Evolutionary conservation across 2,888 invertebrate genomes (phyloP), one percentile per base, ranked within the genome.

Genomic region (Melanostoma mellinum): DNA sequence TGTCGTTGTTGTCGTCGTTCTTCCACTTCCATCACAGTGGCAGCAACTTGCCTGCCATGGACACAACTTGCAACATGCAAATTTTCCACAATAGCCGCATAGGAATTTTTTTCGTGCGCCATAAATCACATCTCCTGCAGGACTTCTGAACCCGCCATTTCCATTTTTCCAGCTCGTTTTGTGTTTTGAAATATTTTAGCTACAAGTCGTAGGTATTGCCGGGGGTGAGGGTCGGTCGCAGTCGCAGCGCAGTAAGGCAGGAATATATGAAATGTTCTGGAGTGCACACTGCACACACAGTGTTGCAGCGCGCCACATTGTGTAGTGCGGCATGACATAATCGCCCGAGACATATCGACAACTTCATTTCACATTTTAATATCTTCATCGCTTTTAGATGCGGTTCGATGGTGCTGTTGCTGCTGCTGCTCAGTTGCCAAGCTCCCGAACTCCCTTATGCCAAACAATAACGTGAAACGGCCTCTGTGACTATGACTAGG

Each of bases 351-450:
- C 84, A 71, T 79, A 84, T 84, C 85, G 85, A 85, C 85, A 85
- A 76, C 85, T 85, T 85, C 80, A 85, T 85, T 85, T 80, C 85
- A 85, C 85, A 85, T 85, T 85, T 85, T 85, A 80, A 80, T 85
- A 85, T 85, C 79, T 80, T 80, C 76, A 80, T 85, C 75, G 75
- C 65, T 63, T 30, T 65, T 55, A 55, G 60, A 67, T 67, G 67
- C 55, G 65, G 77, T 71, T 58, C 63, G 30, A 8, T 42, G 65
- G 61, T 50, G 67, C 30, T 73, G 53, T 58, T 40, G 40, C 56
- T 40, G 38, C 35, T 36, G 36, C 20, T 20, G 20, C 20, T 36
- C 33, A 55, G 53, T 58, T 78, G 65, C 56, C 32, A 20, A 33
- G 72, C 82, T 82, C 65, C 82, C 63, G 69, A 44, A 68, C 77